These are phyloP conservation scores for Megalurothrips usitatus DNA, from an alignment of 2,888 invertebrate genomes.

Conservation along the genomic window DNA sequence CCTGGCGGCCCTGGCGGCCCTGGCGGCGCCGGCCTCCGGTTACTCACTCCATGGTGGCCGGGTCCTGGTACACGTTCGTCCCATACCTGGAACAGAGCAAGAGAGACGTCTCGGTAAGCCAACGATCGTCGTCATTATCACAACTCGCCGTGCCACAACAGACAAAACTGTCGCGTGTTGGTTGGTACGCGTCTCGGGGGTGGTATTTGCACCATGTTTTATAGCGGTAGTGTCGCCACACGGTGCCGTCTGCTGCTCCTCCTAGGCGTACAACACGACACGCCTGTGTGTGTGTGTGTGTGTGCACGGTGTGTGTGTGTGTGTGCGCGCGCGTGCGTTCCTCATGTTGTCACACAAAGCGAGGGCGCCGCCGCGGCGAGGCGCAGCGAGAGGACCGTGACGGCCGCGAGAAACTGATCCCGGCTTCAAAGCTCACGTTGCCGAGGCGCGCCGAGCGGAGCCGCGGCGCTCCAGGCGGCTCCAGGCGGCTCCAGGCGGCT, in stretches of 20 bases:
- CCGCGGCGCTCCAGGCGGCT: too few species aligned
- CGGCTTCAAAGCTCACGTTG: slow-evolving; percentile 14
- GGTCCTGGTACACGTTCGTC: slow-evolving; percentile 9
- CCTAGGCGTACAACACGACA: too few species aligned
- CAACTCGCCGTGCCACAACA: too few species aligned
- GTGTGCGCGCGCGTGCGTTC: neutral
- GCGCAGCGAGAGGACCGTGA: neutral
- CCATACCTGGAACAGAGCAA: neutral
- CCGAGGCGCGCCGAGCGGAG: neutral
- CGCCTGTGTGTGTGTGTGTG: too few species aligned
- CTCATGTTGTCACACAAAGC: slow-evolving; percentile 5
- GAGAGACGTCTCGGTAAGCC: neutral
- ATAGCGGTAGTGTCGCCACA: too few species aligned
- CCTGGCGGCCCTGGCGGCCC: neutral
- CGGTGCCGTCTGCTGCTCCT: too few species aligned
- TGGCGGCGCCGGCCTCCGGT: neutral
- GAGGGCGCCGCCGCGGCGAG: neutral
- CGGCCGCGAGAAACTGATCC: neutral
- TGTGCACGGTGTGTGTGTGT: too few species aligned
- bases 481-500: neutral
- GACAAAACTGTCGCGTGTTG: neutral
- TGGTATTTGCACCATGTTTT: too few species aligned
- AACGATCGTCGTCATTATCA: too few species aligned
- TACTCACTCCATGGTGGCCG: slow-evolving; percentile 15
- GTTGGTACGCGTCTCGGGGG: too few species aligned